Evolutionary conservation across 2,888 invertebrate genomes (phyloP).

Genomic region (Campoplex nolae): DNA sequence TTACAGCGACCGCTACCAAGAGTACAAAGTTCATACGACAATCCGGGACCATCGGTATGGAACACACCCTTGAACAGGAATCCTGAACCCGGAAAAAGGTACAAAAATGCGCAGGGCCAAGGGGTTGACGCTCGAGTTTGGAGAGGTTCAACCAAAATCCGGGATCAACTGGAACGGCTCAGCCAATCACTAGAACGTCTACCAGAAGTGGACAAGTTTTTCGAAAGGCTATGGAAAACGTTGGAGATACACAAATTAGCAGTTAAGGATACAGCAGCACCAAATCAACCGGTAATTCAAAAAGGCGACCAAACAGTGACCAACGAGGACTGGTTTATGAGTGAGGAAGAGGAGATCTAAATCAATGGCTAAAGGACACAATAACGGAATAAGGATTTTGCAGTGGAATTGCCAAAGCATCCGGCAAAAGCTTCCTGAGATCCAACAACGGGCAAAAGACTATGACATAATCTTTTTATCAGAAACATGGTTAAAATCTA

Average conservation of each 20-base stretch:
- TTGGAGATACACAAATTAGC: neutral
- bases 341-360: neutral
- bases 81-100: neutral
- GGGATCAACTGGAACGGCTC: neutral
- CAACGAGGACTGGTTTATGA: neutral
- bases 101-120: neutral
- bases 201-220: constrained; percentile 7
- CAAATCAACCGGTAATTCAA: neutral
- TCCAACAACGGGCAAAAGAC: constrained; percentile 24
- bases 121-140: neutral
- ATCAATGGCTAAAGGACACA: neutral
- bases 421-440: constrained; percentile 25
- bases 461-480: constrained; percentile 33
- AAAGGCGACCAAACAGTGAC: neutral
- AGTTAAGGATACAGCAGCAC: neutral
- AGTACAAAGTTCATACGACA: neutral
- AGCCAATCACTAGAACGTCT: neutral
- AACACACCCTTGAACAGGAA: neutral
- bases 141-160: constrained; percentile 6
- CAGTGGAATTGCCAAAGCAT: constrained; percentile 28
- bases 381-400: neutral
- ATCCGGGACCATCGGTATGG: neutral
- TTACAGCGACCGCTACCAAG: neutral
- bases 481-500: neutral
- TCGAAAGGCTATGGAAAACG: neutral